Evolutionary conservation across 30 jellyfish, hydroid and myxozoan species (phyloP), one percentile per base, ranked within the genome.

Genomic region (Hydractinia symbiolongicarpus): DNA sequence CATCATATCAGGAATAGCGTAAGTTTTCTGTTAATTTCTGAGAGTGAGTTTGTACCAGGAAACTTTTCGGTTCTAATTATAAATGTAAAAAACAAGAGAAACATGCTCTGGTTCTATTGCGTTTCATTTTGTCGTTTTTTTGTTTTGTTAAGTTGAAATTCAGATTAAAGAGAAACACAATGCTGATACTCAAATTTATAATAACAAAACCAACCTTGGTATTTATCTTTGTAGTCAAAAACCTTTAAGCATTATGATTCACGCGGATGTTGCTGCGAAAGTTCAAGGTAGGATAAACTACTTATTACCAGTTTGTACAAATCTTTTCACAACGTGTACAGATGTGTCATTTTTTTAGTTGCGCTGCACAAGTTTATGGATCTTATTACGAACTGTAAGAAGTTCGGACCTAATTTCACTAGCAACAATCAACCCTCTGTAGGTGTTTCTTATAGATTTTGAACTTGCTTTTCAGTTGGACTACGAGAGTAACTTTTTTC

Each of bases 261-360:
- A 83, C 40, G 96, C 94, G 57, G 90, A 86, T 58, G 88, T 88
- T 14, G 84, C 91, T 56, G 96, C 96, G 2, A 88, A 88, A 78
- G 96, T 88, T 8, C 94, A 88, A 88, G 96, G 96, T 88, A 64
- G n/a, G 69, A 58, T 58, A 58, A 16, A 11, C 19, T 58, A 11
- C 69, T 16, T 58, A 13, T 11, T 3, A 58, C 69, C 15, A 13
- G 69, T 58, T 58, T 13, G 19, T 58, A 58, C 15, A 58, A 58
- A 11, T 9, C 13, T 57, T 57, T n/a, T 9, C 10, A 57, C n/a
- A 57, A 9, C n/a, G 68, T 58, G 69, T 58, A 16, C 1, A 58
- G 69, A 58, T 58, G 69, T 58, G 69, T 56, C 58, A 20, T 20
- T 73, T 53, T 44, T 55, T 30, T 67, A 88, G 96, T 88, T 30